These are phyloP conservation scores for Motacilla alba DNA, from an alignment of 2,113 vertebrate genomes.

Conservation along the genomic window DNA sequence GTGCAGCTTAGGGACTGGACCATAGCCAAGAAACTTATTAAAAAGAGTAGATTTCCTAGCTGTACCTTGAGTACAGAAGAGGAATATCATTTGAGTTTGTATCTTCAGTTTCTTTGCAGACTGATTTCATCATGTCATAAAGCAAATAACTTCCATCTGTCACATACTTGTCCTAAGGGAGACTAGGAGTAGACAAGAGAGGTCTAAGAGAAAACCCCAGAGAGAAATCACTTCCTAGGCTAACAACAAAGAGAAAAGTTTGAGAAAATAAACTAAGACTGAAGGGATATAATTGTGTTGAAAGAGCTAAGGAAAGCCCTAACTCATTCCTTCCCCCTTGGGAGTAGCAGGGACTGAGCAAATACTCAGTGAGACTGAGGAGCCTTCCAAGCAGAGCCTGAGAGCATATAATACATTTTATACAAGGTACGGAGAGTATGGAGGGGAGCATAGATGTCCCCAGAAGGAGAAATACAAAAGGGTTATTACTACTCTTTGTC, in stretches of 20 bases:
- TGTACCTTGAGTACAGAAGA: neutral
- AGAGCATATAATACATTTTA: neutral
- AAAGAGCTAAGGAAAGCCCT: slow-evolving; percentile 3
- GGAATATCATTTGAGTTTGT: neutral
- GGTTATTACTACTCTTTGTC: neutral
- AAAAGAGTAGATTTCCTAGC: neutral
- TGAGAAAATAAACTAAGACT: neutral
- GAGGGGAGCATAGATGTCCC: neutral
- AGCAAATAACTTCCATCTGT: neutral
- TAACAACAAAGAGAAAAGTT: neutral
- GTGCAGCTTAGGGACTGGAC: neutral
- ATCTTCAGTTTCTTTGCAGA: neutral
- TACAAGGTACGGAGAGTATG: neutral
- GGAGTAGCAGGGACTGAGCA: neutral
- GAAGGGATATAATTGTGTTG: neutral
- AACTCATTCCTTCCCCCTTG: neutral
- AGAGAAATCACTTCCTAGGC: neutral
- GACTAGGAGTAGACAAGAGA: neutral
- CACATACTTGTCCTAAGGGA: neutral
- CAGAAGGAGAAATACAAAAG: neutral
- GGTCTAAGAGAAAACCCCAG: neutral
- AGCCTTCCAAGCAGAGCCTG: neutral
- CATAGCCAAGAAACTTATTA: neutral
- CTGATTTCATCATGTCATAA: neutral
- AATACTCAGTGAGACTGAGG: neutral